These are phyloP conservation scores for Sus cebifrons DNA, from an alignment of 2,797 vertebrate species.

Conservation along the genomic window DNA sequence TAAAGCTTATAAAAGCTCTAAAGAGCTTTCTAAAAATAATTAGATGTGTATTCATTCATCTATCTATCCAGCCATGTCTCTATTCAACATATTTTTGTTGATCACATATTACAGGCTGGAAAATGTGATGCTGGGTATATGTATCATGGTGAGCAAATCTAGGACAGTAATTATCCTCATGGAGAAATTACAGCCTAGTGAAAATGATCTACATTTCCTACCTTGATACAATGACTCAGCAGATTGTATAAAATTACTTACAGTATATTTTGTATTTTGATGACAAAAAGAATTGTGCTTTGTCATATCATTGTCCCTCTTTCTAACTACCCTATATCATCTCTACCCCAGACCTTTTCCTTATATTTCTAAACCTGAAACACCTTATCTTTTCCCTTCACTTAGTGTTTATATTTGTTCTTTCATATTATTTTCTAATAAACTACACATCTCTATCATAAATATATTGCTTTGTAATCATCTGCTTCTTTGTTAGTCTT, in stretches of 20 bases:
- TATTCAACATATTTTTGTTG: neutral
- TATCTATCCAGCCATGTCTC: neutral
- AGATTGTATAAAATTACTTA: neutral
- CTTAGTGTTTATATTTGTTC: neutral
- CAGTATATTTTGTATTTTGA: neutral
- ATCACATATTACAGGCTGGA: neutral
- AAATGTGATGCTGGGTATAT: neutral
- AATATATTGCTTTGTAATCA: neutral
- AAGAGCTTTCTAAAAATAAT: neutral
- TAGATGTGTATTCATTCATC: neutral
- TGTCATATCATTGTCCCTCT: neutral
- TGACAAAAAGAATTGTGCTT: neutral
- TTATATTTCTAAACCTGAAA: neutral
- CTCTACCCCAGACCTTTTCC: neutral
- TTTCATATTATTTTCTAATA: neutral
- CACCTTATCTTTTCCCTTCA: neutral
- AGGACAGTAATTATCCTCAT: neutral
- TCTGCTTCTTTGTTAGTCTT: neutral
- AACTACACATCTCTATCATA: neutral
- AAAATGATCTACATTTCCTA: neutral
- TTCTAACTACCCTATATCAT: neutral
- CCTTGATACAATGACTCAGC: neutral
- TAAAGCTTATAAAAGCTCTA: neutral
- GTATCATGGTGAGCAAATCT: neutral
- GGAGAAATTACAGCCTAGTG: neutral